Conservation (phyloP, 2,113 vertebrate genomes). For the Pionites leucogaster region DNA sequence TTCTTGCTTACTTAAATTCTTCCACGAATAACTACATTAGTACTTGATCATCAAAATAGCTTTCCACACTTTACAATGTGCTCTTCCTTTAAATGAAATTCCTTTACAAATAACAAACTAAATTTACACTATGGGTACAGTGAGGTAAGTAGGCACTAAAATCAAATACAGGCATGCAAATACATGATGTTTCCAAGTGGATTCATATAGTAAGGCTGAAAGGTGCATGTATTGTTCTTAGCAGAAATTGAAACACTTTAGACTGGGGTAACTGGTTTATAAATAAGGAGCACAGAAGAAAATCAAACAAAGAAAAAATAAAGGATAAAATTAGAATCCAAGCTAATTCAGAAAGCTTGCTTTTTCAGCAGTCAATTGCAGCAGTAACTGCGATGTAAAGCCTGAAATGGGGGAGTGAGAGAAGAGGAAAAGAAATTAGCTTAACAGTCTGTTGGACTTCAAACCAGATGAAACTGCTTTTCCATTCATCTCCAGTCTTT, state of each 20-base stretch:
- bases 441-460: neutral
- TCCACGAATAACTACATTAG: neutral
- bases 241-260: neutral
- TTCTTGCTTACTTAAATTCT: neutral
- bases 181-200: neutral
- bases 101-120: neutral
- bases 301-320: neutral
- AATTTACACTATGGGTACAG: neutral
- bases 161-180: neutral
- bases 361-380: neutral
- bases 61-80: neutral
- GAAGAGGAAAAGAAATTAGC: fast-evolving
- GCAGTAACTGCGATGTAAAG: neutral
- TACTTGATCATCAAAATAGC: neutral
- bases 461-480: neutral
- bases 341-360: neutral
- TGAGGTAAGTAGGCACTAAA: neutral
- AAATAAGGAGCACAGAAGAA: neutral
- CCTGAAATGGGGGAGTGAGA: neutral
- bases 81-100: neutral
- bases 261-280: neutral
- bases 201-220: neutral
- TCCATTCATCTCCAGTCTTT: neutral
- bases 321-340: neutral
- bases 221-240: neutral